phyloP scores from a whole-genome alignment of 2,113 vertebrate genomes.

The Burhinus bistriatus region DNA sequence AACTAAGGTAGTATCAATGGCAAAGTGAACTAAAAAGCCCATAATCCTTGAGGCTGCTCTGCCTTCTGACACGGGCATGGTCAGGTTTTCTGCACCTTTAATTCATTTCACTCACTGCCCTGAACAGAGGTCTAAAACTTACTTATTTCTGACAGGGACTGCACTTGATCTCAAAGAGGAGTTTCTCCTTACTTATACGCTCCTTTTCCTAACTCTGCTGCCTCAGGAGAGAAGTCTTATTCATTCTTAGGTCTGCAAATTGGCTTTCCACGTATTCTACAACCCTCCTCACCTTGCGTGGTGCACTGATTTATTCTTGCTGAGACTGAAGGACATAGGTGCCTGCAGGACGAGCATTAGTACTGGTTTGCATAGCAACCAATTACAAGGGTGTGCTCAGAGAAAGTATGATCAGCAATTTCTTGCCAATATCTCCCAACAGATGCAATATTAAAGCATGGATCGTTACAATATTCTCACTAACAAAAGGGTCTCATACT shows the following conservation, averaged over 20 bases:
- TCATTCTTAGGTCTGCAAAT: background rate
- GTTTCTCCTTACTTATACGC: background rate
- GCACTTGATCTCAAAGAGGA: background rate
- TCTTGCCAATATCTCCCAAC: background rate
- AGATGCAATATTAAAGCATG: background rate
- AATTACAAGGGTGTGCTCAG: background rate
- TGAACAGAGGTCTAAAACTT: background rate
- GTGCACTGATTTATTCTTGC: background rate
- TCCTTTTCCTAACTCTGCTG: background rate
- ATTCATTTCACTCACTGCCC: background rate
- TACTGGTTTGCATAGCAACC: background rate
- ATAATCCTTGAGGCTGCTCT: background rate
- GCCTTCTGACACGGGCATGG: background rate
- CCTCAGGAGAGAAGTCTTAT: background rate
- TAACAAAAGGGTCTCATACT: background rate
- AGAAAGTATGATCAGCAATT: background rate
- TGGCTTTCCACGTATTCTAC: background rate
- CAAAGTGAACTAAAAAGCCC: background rate
- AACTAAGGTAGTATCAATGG: background rate
- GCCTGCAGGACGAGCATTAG: slow-evolving; percentile 2
- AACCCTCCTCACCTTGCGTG: background rate
- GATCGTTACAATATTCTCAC: background rate
- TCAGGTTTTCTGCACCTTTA: background rate
- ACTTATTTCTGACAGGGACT: background rate
- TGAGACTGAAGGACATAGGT: background rate